Percentiles rank a stretch among this genome's conserved stretches.
phyloP scores from a whole-genome alignment of 2,888 invertebrate genomes.

The Andrena flavipes region DNA sequence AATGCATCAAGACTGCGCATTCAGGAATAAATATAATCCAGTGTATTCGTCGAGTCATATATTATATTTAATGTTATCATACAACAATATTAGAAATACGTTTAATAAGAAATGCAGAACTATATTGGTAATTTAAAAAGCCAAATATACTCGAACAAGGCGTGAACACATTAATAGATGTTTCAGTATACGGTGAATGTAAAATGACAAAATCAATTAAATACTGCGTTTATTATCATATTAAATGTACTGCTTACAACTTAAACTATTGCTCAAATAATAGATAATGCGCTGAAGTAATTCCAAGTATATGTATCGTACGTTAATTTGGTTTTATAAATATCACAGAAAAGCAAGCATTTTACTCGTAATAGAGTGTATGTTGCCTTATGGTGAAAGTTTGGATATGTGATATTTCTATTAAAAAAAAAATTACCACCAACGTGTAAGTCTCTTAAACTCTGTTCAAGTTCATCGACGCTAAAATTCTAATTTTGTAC shows the following conservation, averaged over 20 bases:
- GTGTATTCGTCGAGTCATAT: background rate
- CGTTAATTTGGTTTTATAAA: too few relatives aligned
- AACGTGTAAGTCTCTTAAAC: constrained; percentile 70
- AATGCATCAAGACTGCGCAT: background rate
- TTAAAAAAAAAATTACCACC: constrained; percentile 72
- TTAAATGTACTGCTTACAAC: background rate
- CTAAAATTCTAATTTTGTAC: constrained; percentile 35
- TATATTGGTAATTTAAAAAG: background rate
- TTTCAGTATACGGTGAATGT: background rate
- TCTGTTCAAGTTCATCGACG: constrained; percentile 66
- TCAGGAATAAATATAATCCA: constrained; percentile 2
- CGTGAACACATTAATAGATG: background rate
- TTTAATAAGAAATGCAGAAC: background rate
- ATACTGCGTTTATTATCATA: background rate
- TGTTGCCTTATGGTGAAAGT: background rate
- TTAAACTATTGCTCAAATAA: background rate
- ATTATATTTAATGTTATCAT: background rate
- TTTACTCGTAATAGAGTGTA: constrained; percentile 3
- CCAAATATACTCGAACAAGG: background rate
- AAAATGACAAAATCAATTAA: background rate
- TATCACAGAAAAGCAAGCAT: too few relatives aligned
- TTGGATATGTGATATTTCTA: background rate
- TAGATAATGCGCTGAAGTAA: background rate
- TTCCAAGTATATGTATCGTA: constrained; percentile 21
- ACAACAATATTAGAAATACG: constrained; percentile 7